Conservation (phyloP, 1,140 invertebrate genomes). For the Calycopis cecrops region DNA sequence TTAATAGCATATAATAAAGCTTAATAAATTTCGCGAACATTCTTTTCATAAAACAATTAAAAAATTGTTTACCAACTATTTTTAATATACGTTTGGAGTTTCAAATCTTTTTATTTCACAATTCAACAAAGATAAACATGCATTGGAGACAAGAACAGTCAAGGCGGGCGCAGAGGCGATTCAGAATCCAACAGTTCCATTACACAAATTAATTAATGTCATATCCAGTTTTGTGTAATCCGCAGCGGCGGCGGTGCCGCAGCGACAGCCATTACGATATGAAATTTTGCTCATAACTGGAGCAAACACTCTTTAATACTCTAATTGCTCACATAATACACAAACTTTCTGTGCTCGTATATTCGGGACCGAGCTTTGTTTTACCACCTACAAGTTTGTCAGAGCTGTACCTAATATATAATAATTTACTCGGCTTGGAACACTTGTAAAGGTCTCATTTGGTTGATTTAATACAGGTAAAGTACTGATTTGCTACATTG, state of each 20-base stretch:
- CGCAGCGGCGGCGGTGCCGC: slow-evolving; percentile 9
- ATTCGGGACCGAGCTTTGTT: slow-evolving; percentile 17
- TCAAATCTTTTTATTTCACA: too few relatives aligned
- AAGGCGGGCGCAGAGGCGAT: slow-evolving; percentile 13
- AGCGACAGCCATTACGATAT: slow-evolving; percentile 33
- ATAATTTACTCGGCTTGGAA: not conserved
- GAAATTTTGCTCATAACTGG: slow-evolving; percentile 33
- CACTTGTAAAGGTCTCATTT: too few relatives aligned
- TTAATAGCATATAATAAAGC: too few relatives aligned
- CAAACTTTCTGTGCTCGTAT: slow-evolving; percentile 31
- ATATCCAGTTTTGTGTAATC: slow-evolving; percentile 30
- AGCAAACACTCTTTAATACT: slow-evolving; percentile 42
- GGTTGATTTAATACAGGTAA: too few relatives aligned
- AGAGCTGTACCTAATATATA: slow-evolving; percentile 24
- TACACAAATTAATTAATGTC: slow-evolving; percentile 34
- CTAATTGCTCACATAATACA: slow-evolving; percentile 41
- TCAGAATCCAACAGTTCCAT: slow-evolving; percentile 21
- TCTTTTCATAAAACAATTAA: too few relatives aligned
- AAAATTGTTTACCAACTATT: too few relatives aligned
- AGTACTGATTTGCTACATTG: too few relatives aligned
- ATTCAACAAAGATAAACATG: slow-evolving; percentile 13
- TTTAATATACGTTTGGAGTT: too few relatives aligned
- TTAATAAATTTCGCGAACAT: too few relatives aligned
- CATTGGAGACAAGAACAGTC: slow-evolving; percentile 13
- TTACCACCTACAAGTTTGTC: not conserved